Percentiles rank a stretch among this genome's conserved stretches.
Conservation (phyloP, 2,888 invertebrate species). For the Scelioninae gen. 2 region DNA sequence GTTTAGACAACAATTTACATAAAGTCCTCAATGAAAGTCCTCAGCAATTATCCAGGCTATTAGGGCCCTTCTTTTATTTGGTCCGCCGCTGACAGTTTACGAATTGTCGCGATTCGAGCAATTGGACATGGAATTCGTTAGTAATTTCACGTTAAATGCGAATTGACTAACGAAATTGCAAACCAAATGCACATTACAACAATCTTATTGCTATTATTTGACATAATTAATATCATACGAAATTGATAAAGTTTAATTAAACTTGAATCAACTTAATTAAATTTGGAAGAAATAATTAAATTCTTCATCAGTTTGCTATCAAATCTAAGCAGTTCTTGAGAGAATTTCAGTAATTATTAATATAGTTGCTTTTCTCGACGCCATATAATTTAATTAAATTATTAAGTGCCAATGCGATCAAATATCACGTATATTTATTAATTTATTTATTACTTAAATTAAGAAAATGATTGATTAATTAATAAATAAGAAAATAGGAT, state of each 20-base stretch:
- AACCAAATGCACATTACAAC: too few species aligned
- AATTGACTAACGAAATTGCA: not conserved
- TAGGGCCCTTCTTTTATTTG: constrained; percentile 24
- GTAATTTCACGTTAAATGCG: too few species aligned
- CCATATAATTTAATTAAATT: too few species aligned
- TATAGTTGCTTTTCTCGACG: too few species aligned
- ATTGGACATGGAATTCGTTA: constrained; percentile 4
- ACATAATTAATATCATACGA: not conserved
- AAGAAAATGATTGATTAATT: too few species aligned
- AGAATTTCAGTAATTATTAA: not conserved
- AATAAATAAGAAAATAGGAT: too few species aligned
- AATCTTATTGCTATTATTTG: not conserved
- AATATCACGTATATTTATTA: too few species aligned
- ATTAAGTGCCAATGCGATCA: too few species aligned
- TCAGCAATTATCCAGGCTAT: constrained; percentile 40
- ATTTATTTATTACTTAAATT: too few species aligned
- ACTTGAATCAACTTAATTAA: not conserved
- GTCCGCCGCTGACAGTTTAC: constrained; percentile 7
- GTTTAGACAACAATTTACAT: constrained; percentile 52
- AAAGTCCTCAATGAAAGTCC: constrained; percentile 46
- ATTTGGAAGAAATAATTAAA: not conserved
- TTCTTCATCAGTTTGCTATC: too few species aligned
- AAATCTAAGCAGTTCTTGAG: not conserved
- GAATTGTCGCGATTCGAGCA: constrained; percentile 1
- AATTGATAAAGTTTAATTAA: not conserved